phyloP scores from a whole-genome alignment of 2,888 invertebrate species.

The Agrypnus murinus region DNA sequence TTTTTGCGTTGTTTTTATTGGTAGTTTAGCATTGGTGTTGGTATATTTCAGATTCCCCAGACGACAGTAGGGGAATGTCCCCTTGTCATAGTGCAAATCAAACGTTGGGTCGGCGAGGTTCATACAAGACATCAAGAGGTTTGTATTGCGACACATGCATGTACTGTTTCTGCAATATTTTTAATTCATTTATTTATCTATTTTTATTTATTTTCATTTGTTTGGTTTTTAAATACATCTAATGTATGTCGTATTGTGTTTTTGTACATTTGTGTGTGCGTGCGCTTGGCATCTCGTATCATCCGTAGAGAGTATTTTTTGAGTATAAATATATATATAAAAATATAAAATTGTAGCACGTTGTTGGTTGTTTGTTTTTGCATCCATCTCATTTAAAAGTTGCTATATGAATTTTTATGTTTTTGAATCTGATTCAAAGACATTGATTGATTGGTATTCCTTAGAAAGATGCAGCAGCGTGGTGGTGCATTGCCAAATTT shows the following conservation, averaged over 20 bases:
- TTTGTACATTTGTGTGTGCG: constrained; percentile 46
- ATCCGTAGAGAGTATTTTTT: no score
- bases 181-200: no score
- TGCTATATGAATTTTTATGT: constrained; percentile 46
- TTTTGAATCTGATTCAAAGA: constrained; percentile 13
- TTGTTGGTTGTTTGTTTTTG: constrained; percentile 55
- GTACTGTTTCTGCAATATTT: constrained; percentile 25
- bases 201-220: no score
- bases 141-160: constrained; percentile 51
- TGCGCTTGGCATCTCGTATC: constrained; percentile 43
- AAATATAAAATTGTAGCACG: constrained; percentile 50
- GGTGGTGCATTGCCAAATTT: constrained; percentile 2
- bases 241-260: constrained; percentile 21
- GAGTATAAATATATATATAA: no score
- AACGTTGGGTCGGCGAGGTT: constrained; percentile 86
- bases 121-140: constrained; percentile 93
- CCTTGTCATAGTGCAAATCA: constrained; percentile 79
- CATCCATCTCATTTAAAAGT: constrained; percentile 64
- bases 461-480: constrained; percentile 5
- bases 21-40: constrained; percentile 55
- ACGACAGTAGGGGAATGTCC: constrained; percentile 84
- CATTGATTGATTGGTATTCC: no score
- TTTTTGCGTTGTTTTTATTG: no score
- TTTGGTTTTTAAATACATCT: no score
- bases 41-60: constrained; percentile 79